Percentiles rank a stretch among this genome's conserved stretches.
These are phyloP conservation scores for Eupithecia tripunctaria DNA, from an alignment of 2,888 invertebrate genomes.

Conservation along the genomic window DNA sequence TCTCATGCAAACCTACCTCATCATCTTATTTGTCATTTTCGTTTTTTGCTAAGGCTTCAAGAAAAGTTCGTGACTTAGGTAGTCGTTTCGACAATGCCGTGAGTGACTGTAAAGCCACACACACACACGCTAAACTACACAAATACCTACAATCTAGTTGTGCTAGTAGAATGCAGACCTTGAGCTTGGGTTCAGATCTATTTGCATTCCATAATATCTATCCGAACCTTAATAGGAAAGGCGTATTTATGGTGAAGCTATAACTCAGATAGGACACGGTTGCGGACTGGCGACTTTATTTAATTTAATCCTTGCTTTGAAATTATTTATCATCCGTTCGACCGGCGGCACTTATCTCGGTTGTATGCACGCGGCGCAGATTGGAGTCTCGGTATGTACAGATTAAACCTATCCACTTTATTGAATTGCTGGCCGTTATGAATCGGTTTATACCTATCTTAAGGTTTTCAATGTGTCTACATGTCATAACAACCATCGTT, in stretches of 20 bases:
- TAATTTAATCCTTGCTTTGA: constrained; percentile 20
- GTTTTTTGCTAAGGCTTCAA: no score
- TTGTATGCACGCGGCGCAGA: not conserved
- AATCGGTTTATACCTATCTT: not conserved
- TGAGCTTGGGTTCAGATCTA: constrained; percentile 28
- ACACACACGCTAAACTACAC: not conserved
- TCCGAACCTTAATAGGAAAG: constrained; percentile 24
- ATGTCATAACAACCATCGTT: not conserved
- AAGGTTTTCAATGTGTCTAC: not conserved
- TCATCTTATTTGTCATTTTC: not conserved
- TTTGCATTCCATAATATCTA: constrained; percentile 24
- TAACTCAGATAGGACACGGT: constrained; percentile 28
- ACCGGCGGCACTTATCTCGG: constrained; percentile 1
- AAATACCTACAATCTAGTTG: not conserved
- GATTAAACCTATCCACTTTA: not conserved
- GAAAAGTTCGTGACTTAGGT: not conserved
- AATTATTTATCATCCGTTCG: constrained; percentile 11
- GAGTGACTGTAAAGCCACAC: not conserved
- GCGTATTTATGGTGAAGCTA: constrained; percentile 20
- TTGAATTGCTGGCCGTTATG: not conserved
- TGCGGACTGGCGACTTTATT: constrained; percentile 15
- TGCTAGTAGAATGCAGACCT: constrained; percentile 14
- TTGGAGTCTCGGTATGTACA: not conserved
- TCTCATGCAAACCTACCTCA: not conserved
- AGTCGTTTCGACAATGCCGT: not conserved